Evolutionary conservation across 1,140 invertebrate species (phyloP).

Genomic region (Drosophila miranda): DNA sequence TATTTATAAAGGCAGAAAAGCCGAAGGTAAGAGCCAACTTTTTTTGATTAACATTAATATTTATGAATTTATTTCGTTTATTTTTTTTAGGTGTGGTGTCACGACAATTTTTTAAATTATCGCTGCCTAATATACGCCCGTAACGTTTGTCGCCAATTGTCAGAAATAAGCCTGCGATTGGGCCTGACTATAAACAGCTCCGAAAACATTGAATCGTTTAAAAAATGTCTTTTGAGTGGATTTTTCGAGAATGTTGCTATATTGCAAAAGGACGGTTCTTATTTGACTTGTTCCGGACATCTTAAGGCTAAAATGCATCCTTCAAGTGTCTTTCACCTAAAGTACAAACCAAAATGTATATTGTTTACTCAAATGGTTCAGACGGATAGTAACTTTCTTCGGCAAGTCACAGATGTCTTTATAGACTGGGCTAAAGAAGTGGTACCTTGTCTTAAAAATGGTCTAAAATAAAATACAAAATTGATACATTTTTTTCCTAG

Average conservation of each 20-base stretch:
- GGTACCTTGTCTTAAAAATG: slow-evolving; percentile 74
- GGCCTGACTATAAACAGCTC: slow-evolving; percentile 89
- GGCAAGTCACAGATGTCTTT: slow-evolving; percentile 88
- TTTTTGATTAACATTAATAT: slow-evolving; percentile 12
- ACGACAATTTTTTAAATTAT: slow-evolving; percentile 93
- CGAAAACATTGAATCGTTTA: slow-evolving; percentile 88
- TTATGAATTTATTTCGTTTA: neutral
- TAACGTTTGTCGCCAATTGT: slow-evolving; percentile 92
- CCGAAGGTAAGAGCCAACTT: slow-evolving; percentile 86
- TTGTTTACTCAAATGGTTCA: slow-evolving; percentile 95
- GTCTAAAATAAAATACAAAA: slow-evolving; percentile 21
- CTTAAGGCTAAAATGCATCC: slow-evolving; percentile 75
- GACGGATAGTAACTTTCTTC: slow-evolving; percentile 92
- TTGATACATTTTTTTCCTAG: too few relatives aligned
- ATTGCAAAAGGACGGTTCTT: slow-evolving; percentile 89
- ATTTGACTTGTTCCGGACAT: slow-evolving; percentile 86
- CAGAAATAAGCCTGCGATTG: slow-evolving; percentile 88
- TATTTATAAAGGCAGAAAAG: slow-evolving; percentile 88
- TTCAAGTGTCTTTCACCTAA: slow-evolving; percentile 78
- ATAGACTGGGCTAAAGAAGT: slow-evolving; percentile 88
- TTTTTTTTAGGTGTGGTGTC: slow-evolving; percentile 90
- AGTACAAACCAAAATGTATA: slow-evolving; percentile 89
- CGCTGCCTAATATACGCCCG: slow-evolving; percentile 92
- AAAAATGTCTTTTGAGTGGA: slow-evolving; percentile 91
- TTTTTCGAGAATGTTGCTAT: slow-evolving; percentile 96